Conservation (phyloP, 2,113 vertebrate genomes). For the Pycnonotus jocosus region DNA sequence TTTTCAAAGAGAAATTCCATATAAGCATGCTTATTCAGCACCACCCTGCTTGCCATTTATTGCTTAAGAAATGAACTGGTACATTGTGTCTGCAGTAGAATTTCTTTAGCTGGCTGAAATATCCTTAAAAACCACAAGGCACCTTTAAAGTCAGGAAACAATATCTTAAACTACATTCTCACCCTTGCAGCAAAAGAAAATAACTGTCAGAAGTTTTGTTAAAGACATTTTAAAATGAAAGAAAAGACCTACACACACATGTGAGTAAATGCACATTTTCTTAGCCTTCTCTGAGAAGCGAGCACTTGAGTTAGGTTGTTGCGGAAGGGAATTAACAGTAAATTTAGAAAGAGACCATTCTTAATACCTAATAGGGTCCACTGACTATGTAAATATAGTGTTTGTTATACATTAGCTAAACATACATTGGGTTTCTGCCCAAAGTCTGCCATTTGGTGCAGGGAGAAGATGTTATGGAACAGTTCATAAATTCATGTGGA, state of each 20-base stretch:
- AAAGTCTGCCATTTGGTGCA: slow-evolving; percentile 78
- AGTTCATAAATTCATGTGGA: slow-evolving; percentile 82
- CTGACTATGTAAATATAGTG: slow-evolving; percentile 78
- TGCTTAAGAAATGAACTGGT: slow-evolving; percentile 74
- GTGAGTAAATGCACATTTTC: neutral
- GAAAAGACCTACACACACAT: neutral
- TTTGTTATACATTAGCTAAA: slow-evolving; percentile 82
- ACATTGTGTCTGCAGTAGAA: slow-evolving; percentile 58
- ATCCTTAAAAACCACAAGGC: slow-evolving; percentile 58
- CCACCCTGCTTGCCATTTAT: slow-evolving; percentile 67
- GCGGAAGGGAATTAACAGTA: slow-evolving; percentile 68
- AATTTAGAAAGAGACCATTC: slow-evolving; percentile 71
- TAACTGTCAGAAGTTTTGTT: slow-evolving; percentile 66
- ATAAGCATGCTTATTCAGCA: slow-evolving; percentile 84
- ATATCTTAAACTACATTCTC: slow-evolving; percentile 60
- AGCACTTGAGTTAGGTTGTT: slow-evolving; percentile 58
- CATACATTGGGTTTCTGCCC: slow-evolving; percentile 80
- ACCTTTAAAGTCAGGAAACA: slow-evolving; percentile 66
- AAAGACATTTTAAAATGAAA: slow-evolving; percentile 56
- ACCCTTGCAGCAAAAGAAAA: slow-evolving; percentile 47
- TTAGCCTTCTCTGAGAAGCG: neutral
- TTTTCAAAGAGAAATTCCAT: slow-evolving; percentile 80
- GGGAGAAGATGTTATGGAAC: slow-evolving; percentile 78
- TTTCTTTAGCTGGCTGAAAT: slow-evolving; percentile 57
- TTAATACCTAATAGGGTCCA: slow-evolving; percentile 69